These are phyloP conservation scores for Austrofundulus limnaeus DNA, from an alignment of 2,113 vertebrate genomes.

Conservation along the genomic window DNA sequence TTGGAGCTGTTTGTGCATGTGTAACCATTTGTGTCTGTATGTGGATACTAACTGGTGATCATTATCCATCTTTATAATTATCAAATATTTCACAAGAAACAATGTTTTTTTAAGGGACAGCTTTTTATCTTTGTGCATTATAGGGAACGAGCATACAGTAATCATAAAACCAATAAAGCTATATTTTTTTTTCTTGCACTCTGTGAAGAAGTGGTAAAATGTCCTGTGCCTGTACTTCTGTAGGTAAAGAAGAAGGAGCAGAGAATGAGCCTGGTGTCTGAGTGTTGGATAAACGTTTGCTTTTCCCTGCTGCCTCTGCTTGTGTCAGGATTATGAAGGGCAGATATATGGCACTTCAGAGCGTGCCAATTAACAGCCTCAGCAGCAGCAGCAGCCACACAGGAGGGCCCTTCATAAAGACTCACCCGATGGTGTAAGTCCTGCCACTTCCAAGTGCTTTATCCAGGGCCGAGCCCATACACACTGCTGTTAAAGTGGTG, in stretches of 20 bases:
- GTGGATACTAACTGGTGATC: too few relatives aligned
- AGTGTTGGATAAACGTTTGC: slow-evolving; percentile 72
- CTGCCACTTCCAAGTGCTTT: slow-evolving; percentile 75
- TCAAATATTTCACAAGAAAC: too few relatives aligned
- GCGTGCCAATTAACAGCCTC: slow-evolving; percentile 81
- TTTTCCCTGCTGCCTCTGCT: slow-evolving; percentile 63
- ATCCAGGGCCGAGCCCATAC: slow-evolving; percentile 68
- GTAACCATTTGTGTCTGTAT: slow-evolving; percentile 10
- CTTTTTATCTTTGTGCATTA: too few relatives aligned
- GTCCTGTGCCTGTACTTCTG: neutral
- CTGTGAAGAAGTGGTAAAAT: neutral
- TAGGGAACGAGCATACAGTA: too few relatives aligned
- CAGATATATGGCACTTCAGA: slow-evolving; percentile 78
- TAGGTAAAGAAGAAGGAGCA: slow-evolving; percentile 10
- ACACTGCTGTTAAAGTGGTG: slow-evolving; percentile 80
- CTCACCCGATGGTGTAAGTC: slow-evolving; percentile 77
- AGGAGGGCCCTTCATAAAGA: slow-evolving; percentile 79
- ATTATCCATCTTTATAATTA: too few relatives aligned
- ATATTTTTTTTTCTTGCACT: neutral
- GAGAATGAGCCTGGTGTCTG: slow-evolving; percentile 28
- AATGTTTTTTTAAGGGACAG: too few relatives aligned
- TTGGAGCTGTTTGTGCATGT: slow-evolving; percentile 49
- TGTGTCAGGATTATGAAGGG: slow-evolving; percentile 77
- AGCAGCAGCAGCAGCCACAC: slow-evolving; percentile 72
- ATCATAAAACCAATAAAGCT: neutral